Evolutionary conservation across 1,140 invertebrate species (phyloP), one percentile per base, ranked within the genome.

Genomic region (Nephila pilipes): DNA sequence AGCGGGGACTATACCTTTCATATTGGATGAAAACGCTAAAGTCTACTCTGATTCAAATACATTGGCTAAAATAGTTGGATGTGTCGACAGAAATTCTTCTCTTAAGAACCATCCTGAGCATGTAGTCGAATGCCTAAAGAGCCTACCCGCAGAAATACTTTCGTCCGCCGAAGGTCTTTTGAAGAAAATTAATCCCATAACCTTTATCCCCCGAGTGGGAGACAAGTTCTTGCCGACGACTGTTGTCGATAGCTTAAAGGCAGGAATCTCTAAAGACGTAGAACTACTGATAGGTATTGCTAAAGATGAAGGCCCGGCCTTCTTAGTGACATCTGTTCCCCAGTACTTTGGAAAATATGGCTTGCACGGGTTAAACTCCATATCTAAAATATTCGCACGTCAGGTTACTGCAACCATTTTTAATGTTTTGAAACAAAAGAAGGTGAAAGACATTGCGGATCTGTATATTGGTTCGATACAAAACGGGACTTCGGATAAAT

Each of bases 261-360:
- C 60, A 25, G 92, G 92, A 0, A 54, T 80, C 6, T 80, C 88
- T 36, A 46, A 25, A 22, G 29, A 93, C 16, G 46, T 58, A 4
- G 92, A 93, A 20, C 14, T 93, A 1, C n/a, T 93, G 20, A 60
- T 88, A n/a, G 92, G 92, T 5, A 60, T 46, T 1, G 81, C 60
- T 20, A 55, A 93, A 12, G 65, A 87, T 25, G 92, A 93, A 81
- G 92, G 92, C 1, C 55, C 83, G 0, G 46, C 88, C 14, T 93
- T 93, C 46, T 18, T 93, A 1, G 55, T 29, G 10, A 65, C 54
- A 0, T 55, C 85, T 4, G 58, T 32, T 1, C 85, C 85, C 0
- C 25, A 93, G 10, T 87, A 80, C 57, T 93, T 93, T 63, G 85
- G 85, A 0, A 63, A 36, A 14, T 69, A 92, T 36, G 90, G 90